Base-by-base conservation (phyloP, 2,888 invertebrate species). In the Malacosoma neustria region DNA sequence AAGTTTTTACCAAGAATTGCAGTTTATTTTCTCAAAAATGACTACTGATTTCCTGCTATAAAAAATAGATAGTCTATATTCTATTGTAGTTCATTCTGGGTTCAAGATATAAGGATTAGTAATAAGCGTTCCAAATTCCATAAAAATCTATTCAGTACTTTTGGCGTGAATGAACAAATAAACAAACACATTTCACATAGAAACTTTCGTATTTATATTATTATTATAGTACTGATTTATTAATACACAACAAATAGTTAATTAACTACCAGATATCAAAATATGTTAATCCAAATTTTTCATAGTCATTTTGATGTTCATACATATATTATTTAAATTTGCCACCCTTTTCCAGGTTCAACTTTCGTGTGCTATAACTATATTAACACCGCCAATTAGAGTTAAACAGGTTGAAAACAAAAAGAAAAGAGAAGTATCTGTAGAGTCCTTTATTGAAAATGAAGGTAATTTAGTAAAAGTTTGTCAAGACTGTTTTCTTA, bases 381-480 rank as follows among this genome's bases (percentile, higher is more conserved):
- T n/a, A 32, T 11, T 32, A 11, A 32, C 32, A 11, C 32, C 11
- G 32, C 32, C 32, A 32, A 32, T 32, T 32, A 32, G 32, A 32
- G 32, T 32, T 32, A 32, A 32, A 32, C 32, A 32, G 32, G 32
- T 32, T 32, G 11, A 32, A 11, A 32, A 32, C 32, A 32, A 32
- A 32, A 32, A 32, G 32, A 32, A 32, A 32, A 11, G 32, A 32
- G 32, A 32, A 33, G 14, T 33, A 14, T 33, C 33, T 7, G 14
- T 33, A 33, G 33, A 33, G 14, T 33, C 13, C 14, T 33, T 14
- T 14, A 33, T 33, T 33, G 33, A 33, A 33, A 33, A 33, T 33
- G 33, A 33, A 33, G 33, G 33, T 14, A 33, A 33, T 33, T 33
- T 14, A 4, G 33, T 33, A 33, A 33, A 33, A 33, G 33, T 33